Percentiles rank a stretch among this genome's conserved stretches.
phyloP scores from a whole-genome alignment of 2,888 invertebrate species.

The Coelinius sp. region DNA sequence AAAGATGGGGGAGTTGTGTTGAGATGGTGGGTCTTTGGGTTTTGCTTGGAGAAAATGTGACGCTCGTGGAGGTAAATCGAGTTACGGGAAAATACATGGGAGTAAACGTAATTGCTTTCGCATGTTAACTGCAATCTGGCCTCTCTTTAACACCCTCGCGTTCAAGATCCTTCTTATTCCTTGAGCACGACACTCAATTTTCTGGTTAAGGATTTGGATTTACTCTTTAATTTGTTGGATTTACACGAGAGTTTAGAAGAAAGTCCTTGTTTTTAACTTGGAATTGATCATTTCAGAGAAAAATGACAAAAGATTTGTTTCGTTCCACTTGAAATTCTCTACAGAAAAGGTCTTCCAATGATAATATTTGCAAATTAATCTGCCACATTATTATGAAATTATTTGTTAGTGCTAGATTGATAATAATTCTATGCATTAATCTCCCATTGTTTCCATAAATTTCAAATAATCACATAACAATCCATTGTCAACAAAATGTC shows the following conservation, averaged over 20 bases:
- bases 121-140: slow-evolving; percentile 43
- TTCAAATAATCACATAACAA: neutral
- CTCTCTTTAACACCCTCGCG: slow-evolving; percentile 22
- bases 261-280: neutral
- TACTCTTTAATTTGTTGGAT: neutral
- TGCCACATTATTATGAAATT: too few relatives aligned
- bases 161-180: slow-evolving; percentile 18
- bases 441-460: neutral
- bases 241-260: neutral
- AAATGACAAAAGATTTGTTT: too few relatives aligned
- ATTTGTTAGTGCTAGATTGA: neutral
- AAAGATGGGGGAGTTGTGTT: neutral
- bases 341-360: too few relatives aligned
- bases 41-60: slow-evolving; percentile 17
- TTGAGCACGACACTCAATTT: slow-evolving; percentile 18
- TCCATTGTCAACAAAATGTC: neutral
- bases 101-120: slow-evolving; percentile 43
- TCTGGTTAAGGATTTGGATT: slow-evolving; percentile 9
- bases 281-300: too few relatives aligned
- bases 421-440: neutral
- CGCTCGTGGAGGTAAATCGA: slow-evolving; percentile 15
- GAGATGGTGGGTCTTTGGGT: neutral
- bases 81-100: slow-evolving; percentile 19
- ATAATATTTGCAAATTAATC: too few relatives aligned
- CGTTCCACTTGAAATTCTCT: too few relatives aligned